Percentiles rank a stretch among this genome's conserved stretches.
Conservation (phyloP, 2,113 vertebrate genomes). For the Mustelus asterias region DNA sequence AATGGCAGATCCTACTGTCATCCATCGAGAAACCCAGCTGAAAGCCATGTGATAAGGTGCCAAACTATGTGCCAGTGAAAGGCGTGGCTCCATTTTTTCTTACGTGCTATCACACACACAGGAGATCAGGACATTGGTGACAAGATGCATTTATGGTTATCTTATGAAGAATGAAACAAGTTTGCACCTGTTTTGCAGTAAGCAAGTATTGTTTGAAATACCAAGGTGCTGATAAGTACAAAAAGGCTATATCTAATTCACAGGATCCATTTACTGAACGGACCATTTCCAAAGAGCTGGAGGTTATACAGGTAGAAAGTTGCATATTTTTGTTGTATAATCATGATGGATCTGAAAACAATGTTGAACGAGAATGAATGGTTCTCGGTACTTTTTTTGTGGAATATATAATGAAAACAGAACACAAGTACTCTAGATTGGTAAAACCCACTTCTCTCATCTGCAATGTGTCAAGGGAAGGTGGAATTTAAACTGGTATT, state of each 20-base stretch:
- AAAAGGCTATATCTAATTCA: neutral
- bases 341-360: neutral
- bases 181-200: constrained; percentile 13
- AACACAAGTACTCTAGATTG: neutral
- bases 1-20: too few relatives aligned
- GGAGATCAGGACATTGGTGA: neutral
- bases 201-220: constrained; percentile 20
- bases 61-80: neutral
- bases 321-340: constrained; percentile 10
- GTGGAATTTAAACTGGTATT: neutral
- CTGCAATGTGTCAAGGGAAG: neutral
- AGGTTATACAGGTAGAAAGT: constrained; percentile 14
- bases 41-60: neutral
- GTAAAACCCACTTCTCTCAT: neutral
- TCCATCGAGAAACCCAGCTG: neutral
- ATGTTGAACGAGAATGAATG: neutral
- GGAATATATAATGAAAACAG: neutral
- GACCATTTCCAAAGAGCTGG: neutral
- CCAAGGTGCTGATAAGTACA: neutral
- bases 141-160: neutral
- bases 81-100: neutral
- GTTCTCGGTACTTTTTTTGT: neutral
- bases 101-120: neutral
- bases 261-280: neutral
- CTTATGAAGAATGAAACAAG: neutral